Conservation (phyloP, 2,888 invertebrate species). For the Bellardia pandia region DNA sequence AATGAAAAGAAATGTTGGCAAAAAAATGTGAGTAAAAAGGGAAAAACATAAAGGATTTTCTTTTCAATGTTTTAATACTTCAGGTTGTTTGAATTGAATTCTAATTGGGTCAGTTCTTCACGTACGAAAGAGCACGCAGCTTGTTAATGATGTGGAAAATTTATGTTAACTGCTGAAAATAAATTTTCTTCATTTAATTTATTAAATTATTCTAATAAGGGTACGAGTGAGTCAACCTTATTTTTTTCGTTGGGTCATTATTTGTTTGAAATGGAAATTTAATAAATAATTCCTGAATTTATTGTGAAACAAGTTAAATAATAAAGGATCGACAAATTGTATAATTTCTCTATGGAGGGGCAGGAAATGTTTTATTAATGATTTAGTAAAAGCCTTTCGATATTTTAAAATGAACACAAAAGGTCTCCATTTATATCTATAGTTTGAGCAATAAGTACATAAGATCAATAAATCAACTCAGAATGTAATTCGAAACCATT, state of each 20-base stretch:
- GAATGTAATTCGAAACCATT: no score
- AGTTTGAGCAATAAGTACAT: no score
- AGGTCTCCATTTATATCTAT: no score
- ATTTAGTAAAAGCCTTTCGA: not conserved
- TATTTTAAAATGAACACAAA: no score
- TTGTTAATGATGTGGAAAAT: constrained; percentile 62
- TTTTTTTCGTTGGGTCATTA: not conserved
- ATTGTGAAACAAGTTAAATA: constrained; percentile 1
- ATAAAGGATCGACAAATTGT: not conserved
- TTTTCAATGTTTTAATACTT: constrained; percentile 56
- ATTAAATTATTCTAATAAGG: not conserved
- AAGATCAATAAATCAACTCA: no score
- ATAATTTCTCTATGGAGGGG: not conserved
- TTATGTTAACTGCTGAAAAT: constrained; percentile 36
- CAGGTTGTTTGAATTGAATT: constrained; percentile 60
- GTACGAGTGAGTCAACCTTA: not conserved
- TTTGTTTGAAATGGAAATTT: constrained; percentile 41
- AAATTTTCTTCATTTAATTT: constrained; percentile 3
- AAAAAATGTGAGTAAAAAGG: not conserved
- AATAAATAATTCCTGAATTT: constrained; percentile 41
- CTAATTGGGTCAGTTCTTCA: constrained; percentile 69
- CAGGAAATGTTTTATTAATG: constrained; percentile 10
- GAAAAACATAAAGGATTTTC: constrained; percentile 51
- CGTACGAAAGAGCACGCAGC: not conserved
- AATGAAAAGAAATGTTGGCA: not conserved